Evolutionary conservation across 2,797 vertebrate genomes (phyloP).

Genomic region (Chrosomus eos): DNA sequence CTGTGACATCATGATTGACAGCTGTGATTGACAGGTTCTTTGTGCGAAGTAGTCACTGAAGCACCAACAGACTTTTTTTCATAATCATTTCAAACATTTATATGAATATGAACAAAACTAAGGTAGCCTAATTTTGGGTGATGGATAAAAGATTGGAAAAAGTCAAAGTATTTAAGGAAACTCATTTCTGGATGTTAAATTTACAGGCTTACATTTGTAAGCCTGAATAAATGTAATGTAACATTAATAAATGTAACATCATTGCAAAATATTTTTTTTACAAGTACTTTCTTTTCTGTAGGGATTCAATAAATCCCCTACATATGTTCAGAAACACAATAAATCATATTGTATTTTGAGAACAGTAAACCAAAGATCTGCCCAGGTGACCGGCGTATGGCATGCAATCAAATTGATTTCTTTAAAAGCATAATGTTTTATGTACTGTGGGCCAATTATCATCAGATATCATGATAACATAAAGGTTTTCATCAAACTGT

Average conservation of each 20-base stretch:
- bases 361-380: not conserved
- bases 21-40: too few relatives aligned
- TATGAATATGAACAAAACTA: not conserved
- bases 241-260: not conserved
- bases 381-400: not conserved
- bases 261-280: not conserved
- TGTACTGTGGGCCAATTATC: not conserved
- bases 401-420: not conserved
- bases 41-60: too few relatives aligned
- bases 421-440: not conserved
- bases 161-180: not conserved
- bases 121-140: not conserved
- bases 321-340: not conserved
- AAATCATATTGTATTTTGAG: not conserved
- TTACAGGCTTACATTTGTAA: not conserved
- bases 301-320: not conserved
- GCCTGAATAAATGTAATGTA: not conserved
- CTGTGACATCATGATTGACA: too few relatives aligned
- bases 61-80: too few relatives aligned
- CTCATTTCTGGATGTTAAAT: not conserved
- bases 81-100: too few relatives aligned
- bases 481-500: slow-evolving; percentile 25
- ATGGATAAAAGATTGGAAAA: not conserved
- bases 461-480: not conserved
- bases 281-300: slow-evolving; percentile 9